Percentiles rank a stretch among this genome's conserved stretches.
These are phyloP conservation scores for Atractosteus spatula DNA, from an alignment of 2,113 vertebrate species.

Conservation along the genomic window DNA sequence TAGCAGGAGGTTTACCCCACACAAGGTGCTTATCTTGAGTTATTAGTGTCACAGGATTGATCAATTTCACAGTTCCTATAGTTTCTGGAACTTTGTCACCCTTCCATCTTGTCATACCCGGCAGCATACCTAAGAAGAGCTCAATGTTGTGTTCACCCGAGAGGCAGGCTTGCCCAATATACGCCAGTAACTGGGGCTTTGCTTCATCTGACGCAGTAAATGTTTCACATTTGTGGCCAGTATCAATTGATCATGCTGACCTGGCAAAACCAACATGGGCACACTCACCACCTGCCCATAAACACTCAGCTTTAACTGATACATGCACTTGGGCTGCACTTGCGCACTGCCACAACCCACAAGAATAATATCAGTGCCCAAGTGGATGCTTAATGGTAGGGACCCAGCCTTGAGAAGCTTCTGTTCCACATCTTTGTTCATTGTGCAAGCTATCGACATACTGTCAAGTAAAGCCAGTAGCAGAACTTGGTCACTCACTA, in stretches of 20 bases:
- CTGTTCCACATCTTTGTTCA: background rate
- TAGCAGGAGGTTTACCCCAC: background rate
- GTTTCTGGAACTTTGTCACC: background rate
- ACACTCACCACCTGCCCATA: slow-evolving; percentile 16
- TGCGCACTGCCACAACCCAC: slow-evolving; percentile 20
- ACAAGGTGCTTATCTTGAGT: slow-evolving; percentile 9
- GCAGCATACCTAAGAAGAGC: slow-evolving; percentile 16
- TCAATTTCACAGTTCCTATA: slow-evolving; percentile 7
- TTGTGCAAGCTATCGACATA: background rate
- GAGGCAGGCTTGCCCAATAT: background rate
- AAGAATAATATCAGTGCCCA: background rate
- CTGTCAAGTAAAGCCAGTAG: too few species aligned
- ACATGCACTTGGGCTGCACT: slow-evolving; percentile 5
- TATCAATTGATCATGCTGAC: slow-evolving; percentile 17
- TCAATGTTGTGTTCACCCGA: slow-evolving; percentile 11
- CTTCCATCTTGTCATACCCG: slow-evolving; percentile 13
- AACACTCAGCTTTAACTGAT: slow-evolving; percentile 18
- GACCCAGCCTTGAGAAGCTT: background rate
- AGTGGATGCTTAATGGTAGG: background rate
- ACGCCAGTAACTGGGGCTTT: too few species aligned
- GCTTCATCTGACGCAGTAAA: background rate
- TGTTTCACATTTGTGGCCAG: slow-evolving; percentile 17
- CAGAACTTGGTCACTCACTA: background rate
- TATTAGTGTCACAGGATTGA: slow-evolving; percentile 18
- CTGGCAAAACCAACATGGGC: slow-evolving; percentile 17